Evolutionary conservation across 2,797 vertebrate species (phyloP).

Genomic region (Artibeus jamaicensis): DNA sequence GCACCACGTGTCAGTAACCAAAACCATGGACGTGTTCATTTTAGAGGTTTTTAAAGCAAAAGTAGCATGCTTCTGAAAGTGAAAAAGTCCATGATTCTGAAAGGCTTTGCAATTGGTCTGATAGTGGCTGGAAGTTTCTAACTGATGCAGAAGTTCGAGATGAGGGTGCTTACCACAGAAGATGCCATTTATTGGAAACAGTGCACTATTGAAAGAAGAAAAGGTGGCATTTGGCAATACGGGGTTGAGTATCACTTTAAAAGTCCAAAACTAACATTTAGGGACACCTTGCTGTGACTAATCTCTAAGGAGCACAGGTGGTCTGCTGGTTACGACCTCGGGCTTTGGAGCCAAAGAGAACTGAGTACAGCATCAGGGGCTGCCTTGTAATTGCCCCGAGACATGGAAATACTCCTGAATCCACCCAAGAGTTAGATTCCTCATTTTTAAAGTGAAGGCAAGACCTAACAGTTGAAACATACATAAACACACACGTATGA

Average conservation of each 20-base stretch:
- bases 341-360: neutral
- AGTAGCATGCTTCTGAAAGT: neutral
- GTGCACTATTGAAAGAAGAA: neutral
- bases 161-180: neutral
- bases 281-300: neutral
- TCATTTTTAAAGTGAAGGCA: neutral
- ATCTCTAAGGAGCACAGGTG: neutral
- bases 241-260: neutral
- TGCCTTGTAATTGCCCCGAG: neutral
- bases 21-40: neutral
- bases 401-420: neutral
- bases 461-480: neutral
- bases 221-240: neutral
- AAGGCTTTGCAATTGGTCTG: neutral
- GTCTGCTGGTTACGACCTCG: neutral
- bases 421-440: neutral
- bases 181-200: neutral
- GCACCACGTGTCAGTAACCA: neutral
- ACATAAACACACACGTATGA: too few species aligned
- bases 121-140: neutral
- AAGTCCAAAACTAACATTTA: neutral
- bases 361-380: neutral
- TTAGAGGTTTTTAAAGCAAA: slow-evolving; percentile 44
- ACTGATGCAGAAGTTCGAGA: neutral
- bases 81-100: neutral